Evolutionary conservation across 2,113 vertebrate species (phyloP).

Genomic region (Barnardius zonarius): DNA sequence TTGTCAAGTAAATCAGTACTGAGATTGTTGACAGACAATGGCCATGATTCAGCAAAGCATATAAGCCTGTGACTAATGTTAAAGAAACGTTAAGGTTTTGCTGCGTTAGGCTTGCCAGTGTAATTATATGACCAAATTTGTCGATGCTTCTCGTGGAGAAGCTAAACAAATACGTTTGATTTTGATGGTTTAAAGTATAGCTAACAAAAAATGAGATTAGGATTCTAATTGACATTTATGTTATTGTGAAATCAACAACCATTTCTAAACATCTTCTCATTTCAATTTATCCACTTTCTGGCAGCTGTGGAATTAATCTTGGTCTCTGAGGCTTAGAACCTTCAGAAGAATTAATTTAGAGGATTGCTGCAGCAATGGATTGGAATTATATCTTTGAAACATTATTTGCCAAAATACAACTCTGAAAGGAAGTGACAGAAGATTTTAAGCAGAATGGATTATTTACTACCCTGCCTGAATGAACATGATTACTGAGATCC

Average conservation of each 20-base stretch:
- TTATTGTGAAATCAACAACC: not conserved
- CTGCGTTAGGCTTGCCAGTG: not conserved
- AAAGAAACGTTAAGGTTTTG: not conserved
- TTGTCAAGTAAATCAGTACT: not conserved
- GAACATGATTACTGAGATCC: not conserved
- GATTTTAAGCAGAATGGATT: slow-evolving; percentile 77
- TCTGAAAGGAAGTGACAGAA: slow-evolving; percentile 76
- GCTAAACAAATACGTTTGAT: not conserved
- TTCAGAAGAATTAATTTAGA: slow-evolving; percentile 77
- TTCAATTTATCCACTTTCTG: slow-evolving; percentile 5
- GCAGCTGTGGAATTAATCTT: slow-evolving; percentile 80
- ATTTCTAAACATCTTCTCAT: not conserved
- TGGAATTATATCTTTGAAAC: slow-evolving; percentile 78
- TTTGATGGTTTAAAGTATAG: not conserved
- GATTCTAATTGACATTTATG: not conserved
- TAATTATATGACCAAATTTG: not conserved
- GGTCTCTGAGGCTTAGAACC: slow-evolving; percentile 78
- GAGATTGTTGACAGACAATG: not conserved
- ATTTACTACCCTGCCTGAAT: slow-evolving; percentile 71
- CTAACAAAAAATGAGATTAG: not conserved
- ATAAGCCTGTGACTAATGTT: not conserved
- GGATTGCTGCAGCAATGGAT: slow-evolving; percentile 74
- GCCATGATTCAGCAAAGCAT: not conserved
- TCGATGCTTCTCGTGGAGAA: not conserved
- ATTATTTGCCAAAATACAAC: slow-evolving; percentile 75